Evolutionary conservation across 2,888 invertebrate species (phyloP), one percentile per base, ranked within the genome.

Genomic region (Stenchaetothrips biformis): DNA sequence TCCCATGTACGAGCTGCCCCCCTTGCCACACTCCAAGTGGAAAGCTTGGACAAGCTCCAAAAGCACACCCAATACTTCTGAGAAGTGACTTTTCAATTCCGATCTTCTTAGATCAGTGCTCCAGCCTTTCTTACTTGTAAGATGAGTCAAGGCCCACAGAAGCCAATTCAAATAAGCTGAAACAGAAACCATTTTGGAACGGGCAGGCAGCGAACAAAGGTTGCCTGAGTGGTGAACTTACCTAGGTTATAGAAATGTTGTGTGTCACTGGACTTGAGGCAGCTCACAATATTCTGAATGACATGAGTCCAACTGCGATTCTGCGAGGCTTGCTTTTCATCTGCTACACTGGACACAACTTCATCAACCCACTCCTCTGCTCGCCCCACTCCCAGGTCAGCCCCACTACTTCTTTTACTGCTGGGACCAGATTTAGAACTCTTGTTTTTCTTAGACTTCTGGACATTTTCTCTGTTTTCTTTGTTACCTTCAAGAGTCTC

Each of bases 161-260:
- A 89, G 84, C 84, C 87, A 87, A 84, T 89, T 89, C 81, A 90
- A 85, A 84, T 89, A 88, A 11, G 89, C 89, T 89, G 82, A 62
- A 86, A 85, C 80, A 48, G 77, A 16, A 62, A 21, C 48, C 21
- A 27, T 37, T 18, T 8, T 25, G 9, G 8, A 79, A 49, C 3
- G n/a, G 18, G 8, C 77, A 49, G 18, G 27, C 25, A 16, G 37
- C n/a, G 8, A 21, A 78, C 77, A 49, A 53, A 53, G 48, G 18
- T 7, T 49, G 16, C 11, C 16, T 27, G n/a, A 79, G n/a, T 21
- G 7, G 16, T 25, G 27, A 80, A 81, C 83, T 85, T 85, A 89
- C 90, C 89, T 81, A 90, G 85, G 85, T 90, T 90, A 83, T 90
- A 90, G 85, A 89, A 90, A 84, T 89, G 88, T 84, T 89, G 88